Base-by-base conservation (phyloP, 1,140 invertebrate species). In the Homarus americanus region DNA sequence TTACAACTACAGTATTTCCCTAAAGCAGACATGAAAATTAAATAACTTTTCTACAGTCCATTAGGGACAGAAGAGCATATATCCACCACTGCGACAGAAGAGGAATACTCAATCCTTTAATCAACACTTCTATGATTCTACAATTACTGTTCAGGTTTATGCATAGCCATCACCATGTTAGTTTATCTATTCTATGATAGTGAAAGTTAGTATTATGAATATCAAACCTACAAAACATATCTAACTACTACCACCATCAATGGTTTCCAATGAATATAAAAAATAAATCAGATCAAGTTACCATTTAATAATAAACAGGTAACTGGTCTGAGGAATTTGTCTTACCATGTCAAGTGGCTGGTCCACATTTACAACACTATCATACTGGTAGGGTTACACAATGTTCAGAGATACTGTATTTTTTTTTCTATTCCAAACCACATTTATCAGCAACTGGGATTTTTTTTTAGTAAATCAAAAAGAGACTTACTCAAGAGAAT, bases 101-200 rank as follows among this genome's bases (percentile, higher is more conserved):
- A 87, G 41, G 44, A 75, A 2, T 41, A 66, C 41, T 83, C 53
- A n/a, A 40, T 85, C 24, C 28, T 32, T 20, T 24, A 69, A 69
- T 69, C n/a, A 69, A 69, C 5, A 69, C 24, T 69, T 32, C 63
- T 79, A 79, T n/a, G 15, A 38, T 41, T 79, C 76, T 79, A 79
- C 76, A 49, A 32, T 44, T 80, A 87, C 73, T 66, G 28, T 38
- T 40, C 15, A 41, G 28, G 53, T 24, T 32, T 85, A 4, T 41
- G 83, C 83, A 79, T 32, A 79, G 34, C 73, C 86, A 24, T 66
- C 86, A 87, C 85, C 78, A 66, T 69, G 86, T 87, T 87, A 87
- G 86, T 87, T 66, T 66, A n/a, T 41, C 34, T 66, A 38, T 79
- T 75, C 28, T n/a, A 75, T 85, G 69, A 69, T 49, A 84, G 38